Evolutionary conservation across 2,888 invertebrate species (phyloP).

Genomic region (Drosophila cognata): DNA sequence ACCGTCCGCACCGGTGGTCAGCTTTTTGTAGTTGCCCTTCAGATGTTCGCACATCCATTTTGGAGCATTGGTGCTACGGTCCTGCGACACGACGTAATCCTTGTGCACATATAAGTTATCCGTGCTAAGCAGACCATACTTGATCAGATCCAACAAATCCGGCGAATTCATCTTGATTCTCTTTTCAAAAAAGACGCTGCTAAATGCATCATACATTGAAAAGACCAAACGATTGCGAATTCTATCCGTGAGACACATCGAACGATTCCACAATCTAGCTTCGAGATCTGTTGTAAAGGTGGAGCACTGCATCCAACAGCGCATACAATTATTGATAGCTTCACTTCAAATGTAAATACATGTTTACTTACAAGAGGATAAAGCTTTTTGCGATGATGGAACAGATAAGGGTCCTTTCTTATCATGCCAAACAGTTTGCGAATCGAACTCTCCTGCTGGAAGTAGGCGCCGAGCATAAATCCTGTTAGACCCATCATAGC

Average conservation of each 20-base stretch:
- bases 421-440: constrained; percentile 50
- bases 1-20: constrained; percentile 32
- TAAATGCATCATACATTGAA: constrained; percentile 46
- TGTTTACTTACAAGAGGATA: constrained; percentile 55
- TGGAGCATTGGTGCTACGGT: constrained; percentile 41
- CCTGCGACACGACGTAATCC: constrained; percentile 68
- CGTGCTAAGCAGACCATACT: constrained; percentile 62
- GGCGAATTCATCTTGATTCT: constrained; percentile 2
- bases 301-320: constrained; percentile 40
- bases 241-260: constrained; percentile 30
- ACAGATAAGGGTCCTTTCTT: constrained; percentile 58
- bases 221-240: constrained; percentile 43
- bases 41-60: constrained; percentile 69
- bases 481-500: constrained; percentile 58
- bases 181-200: constrained; percentile 21
- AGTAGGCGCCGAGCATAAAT: constrained; percentile 59
- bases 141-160: constrained; percentile 55
- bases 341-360: not conserved
- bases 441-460: constrained; percentile 61
- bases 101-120: constrained; percentile 60
- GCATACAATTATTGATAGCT: not conserved
- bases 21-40: constrained; percentile 36
- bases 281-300: constrained; percentile 60
- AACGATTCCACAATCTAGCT: constrained; percentile 50
- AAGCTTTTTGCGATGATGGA: constrained; percentile 58